phyloP scores from a whole-genome alignment of 37 sponge, comb jelly and placozoan genomes.

The Chondrilla cf. caribensis region DNA sequence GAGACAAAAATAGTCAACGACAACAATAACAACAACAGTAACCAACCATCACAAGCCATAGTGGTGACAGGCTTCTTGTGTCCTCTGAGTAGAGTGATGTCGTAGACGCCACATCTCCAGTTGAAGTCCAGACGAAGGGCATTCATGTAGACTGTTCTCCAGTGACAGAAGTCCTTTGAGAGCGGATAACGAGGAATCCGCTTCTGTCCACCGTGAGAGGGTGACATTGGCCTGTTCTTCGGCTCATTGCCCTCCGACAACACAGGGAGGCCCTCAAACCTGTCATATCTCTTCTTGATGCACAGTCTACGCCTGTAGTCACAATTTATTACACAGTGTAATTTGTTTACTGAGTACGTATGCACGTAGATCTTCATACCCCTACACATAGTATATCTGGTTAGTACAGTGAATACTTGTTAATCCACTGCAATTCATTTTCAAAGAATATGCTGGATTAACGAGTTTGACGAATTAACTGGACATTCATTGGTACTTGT shows the following conservation, averaged over 20 bases:
- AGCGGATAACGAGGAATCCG: neutral
- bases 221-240: conserved; percentile 10
- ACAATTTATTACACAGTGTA: too few relatives aligned
- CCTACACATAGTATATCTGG: too few relatives aligned
- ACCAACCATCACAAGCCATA: conserved; percentile 65
- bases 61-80: conserved; percentile 63
- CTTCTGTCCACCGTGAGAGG: neutral
- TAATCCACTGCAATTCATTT: too few relatives aligned
- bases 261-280: conserved; percentile 19
- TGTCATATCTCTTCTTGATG: neutral
- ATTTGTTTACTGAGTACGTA: too few relatives aligned
- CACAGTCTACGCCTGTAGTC: conserved; percentile 40
- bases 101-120: conserved; percentile 72
- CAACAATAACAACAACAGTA: neutral
- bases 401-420: too few relatives aligned
- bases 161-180: conserved; percentile 33
- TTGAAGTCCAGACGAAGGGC: conserved; percentile 50
- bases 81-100: conserved; percentile 52
- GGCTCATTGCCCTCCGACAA: conserved; percentile 9
- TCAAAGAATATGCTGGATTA: too few relatives aligned
- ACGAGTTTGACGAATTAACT: too few relatives aligned
- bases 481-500: too few relatives aligned
- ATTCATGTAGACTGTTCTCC: conserved; percentile 71
- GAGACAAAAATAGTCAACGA: too few relatives aligned
- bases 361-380: too few relatives aligned